Conservation (phyloP, 2,113 vertebrate species). For the Pelusios castaneus region DNA sequence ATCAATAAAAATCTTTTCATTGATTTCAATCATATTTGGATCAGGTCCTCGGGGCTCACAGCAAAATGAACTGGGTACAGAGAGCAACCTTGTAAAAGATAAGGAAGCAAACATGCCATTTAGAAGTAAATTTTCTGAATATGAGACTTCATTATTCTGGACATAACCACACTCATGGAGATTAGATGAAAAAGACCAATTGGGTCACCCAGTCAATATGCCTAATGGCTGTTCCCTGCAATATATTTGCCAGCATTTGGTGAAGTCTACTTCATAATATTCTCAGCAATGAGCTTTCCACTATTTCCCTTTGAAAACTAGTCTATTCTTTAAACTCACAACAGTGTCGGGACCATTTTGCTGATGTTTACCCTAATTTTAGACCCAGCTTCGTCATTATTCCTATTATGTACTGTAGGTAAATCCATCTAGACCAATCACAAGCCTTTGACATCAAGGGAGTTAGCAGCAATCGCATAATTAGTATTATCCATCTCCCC, state of each 20-base stretch:
- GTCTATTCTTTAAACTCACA: no score
- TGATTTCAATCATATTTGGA: neutral
- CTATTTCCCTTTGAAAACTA: neutral
- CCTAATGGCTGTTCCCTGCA: neutral
- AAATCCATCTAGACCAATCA: neutral
- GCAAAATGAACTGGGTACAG: neutral
- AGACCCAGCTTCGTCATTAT: fast-evolving
- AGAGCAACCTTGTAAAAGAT: neutral
- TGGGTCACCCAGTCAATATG: neutral
- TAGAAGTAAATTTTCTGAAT: neutral
- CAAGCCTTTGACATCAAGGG: neutral
- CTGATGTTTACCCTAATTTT: neutral
- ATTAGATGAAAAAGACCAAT: neutral
- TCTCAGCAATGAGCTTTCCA: neutral
- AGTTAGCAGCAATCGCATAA: no score
- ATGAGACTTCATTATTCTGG: slow-evolving; percentile 2
- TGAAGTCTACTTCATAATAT: neutral
- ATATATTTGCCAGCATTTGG: neutral
- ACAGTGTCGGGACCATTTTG: neutral
- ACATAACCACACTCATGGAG: neutral
- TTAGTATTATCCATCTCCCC: no score
- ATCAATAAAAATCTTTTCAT: neutral
- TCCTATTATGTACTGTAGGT: no score
- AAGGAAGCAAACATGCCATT: neutral
- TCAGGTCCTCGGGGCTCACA: neutral